These are phyloP conservation scores for Pterostichus niger DNA, from an alignment of 2,888 invertebrate species.

Conservation along the genomic window DNA sequence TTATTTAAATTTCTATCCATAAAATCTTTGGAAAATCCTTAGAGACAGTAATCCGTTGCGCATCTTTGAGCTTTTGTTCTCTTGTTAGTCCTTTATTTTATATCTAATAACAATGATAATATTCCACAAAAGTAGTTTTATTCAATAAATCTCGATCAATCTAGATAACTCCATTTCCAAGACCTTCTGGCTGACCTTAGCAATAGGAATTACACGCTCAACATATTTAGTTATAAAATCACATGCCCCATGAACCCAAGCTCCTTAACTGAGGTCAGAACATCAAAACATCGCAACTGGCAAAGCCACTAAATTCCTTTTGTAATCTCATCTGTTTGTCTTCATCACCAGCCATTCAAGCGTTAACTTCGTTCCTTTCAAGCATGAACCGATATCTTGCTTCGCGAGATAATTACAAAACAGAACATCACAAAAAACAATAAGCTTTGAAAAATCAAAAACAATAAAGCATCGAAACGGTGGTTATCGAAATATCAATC, in stretches of 20 bases:
- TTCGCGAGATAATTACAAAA: slow-evolving; percentile 30
- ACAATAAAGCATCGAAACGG: slow-evolving; percentile 8
- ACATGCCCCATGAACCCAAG: slow-evolving; percentile 29
- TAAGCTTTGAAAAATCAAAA: slow-evolving; percentile 17
- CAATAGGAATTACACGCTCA: slow-evolving; percentile 41
- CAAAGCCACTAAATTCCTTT: slow-evolving; percentile 38
- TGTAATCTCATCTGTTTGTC: slow-evolving; percentile 46
- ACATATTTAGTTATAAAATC: slow-evolving; percentile 39
- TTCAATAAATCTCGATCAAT: slow-evolving; percentile 3
- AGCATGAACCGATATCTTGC: slow-evolving; percentile 7
- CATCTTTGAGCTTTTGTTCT: not conserved
- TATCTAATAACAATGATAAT: not conserved
- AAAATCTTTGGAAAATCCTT: too few relatives aligned
- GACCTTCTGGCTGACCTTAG: not conserved
- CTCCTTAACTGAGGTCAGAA: slow-evolving; percentile 1
- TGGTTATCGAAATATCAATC: slow-evolving; percentile 2
- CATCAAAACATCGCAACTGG: not conserved
- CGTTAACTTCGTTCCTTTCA: slow-evolving; percentile 19
- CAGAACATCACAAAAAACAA: slow-evolving; percentile 13
- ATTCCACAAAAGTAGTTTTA: not conserved
- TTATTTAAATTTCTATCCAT: too few relatives aligned
- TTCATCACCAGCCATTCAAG: slow-evolving; percentile 19
- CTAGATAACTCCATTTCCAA: not conserved
- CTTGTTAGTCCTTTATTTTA: not conserved
- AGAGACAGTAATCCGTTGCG: too few relatives aligned